Conservation (phyloP, 2,888 invertebrate genomes). For the Ophion slaviceki region DNA sequence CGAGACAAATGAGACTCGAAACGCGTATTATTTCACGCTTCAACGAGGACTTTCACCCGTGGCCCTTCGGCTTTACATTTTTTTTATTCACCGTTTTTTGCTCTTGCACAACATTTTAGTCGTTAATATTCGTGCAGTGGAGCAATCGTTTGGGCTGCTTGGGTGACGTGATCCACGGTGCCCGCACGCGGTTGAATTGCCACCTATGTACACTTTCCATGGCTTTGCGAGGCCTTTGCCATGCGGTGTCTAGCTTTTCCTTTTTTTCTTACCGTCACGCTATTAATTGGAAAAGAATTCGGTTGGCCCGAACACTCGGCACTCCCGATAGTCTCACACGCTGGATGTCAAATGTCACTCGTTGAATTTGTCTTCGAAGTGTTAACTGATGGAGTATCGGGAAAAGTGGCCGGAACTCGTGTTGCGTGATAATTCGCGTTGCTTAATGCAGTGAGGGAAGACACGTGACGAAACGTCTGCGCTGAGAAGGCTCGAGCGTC, state of each 20-base stretch:
- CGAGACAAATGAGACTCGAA: constrained; percentile 8
- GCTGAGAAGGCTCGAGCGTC: not conserved
- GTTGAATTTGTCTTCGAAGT: not conserved
- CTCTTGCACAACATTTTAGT: constrained; percentile 45
- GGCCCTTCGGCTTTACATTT: constrained; percentile 38
- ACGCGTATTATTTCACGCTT: constrained; percentile 13
- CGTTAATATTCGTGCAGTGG: constrained; percentile 56
- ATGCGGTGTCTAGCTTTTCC: not conserved
- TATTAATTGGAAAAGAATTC: constrained; percentile 38
- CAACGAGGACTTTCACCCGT: constrained; percentile 48
- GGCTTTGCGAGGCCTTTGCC: not conserved
- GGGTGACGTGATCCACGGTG: constrained; percentile 52
- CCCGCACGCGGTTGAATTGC: constrained; percentile 43
- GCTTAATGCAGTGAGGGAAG: too few relatives aligned
- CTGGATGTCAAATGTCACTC: not conserved
- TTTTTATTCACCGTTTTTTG: constrained; percentile 12
- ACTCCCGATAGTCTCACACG: not conserved
- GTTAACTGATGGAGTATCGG: not conserved
- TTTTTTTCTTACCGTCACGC: constrained; percentile 2
- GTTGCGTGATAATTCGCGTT: too few relatives aligned
- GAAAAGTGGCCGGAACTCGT: too few relatives aligned
- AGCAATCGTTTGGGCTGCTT: constrained; percentile 70
- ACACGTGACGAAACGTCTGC: too few relatives aligned
- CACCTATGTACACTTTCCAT: constrained; percentile 26
- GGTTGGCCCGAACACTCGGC: not conserved